phyloP scores from a whole-genome alignment of 1,140 invertebrate species.

The Tetramorium parvispinum region DNA sequence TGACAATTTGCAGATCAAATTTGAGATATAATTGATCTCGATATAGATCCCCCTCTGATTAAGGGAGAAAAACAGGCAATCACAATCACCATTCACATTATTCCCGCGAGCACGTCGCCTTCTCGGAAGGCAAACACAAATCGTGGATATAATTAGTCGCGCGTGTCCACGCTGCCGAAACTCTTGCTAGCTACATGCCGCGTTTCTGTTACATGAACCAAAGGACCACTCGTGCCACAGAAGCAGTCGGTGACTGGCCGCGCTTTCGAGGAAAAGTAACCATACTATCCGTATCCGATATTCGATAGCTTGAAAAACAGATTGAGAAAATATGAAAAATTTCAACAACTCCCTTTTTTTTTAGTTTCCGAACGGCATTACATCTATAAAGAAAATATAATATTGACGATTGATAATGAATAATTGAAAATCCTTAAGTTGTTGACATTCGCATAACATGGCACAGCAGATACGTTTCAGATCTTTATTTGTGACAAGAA shows the following conservation, averaged over 20 bases:
- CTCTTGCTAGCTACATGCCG: constrained; percentile 8
- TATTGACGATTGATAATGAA: neutral
- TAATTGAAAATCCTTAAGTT: neutral
- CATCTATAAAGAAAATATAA: neutral
- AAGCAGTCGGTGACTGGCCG: neutral
- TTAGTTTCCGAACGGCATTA: neutral
- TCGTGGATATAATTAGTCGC: constrained; percentile 81
- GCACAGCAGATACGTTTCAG: neutral
- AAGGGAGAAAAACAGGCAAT: constrained; percentile 4
- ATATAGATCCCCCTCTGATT: constrained; percentile 1
- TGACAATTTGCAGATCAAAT: neutral
- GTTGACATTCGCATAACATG: neutral
- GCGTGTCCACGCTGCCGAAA: constrained; percentile 66
- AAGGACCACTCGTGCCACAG: constrained; percentile 5
- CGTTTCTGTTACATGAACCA: constrained; percentile 49
- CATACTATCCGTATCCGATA: neutral
- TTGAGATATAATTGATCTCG: neutral
- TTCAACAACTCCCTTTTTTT: neutral
- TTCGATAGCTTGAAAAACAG: neutral
- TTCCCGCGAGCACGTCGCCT: constrained; percentile 66
- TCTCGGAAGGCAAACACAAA: constrained; percentile 78
- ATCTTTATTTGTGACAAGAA: neutral
- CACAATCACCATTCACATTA: neutral
- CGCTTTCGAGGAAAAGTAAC: constrained; percentile 16
- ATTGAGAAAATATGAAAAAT: neutral